phyloP scores from a whole-genome alignment of 1,140 invertebrate species.

The Tetramorium simillimum region DNA sequence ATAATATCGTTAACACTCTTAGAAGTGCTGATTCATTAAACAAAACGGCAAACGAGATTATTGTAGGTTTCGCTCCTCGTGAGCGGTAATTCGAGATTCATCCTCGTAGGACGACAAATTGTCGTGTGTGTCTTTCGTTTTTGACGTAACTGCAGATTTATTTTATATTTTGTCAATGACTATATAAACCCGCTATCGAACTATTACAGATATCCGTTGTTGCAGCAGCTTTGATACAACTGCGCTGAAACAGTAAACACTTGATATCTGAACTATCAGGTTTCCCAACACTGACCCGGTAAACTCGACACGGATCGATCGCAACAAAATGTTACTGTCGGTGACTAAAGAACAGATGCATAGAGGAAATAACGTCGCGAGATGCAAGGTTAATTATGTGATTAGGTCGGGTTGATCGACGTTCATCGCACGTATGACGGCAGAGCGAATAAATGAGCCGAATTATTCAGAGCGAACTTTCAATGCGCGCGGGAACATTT shows the following conservation, averaged over 20 bases:
- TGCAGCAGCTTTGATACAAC: background rate
- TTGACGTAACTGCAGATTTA: background rate
- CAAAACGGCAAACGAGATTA: background rate
- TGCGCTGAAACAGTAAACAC: slow-evolving; percentile 17
- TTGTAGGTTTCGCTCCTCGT: background rate
- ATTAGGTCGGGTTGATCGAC: slow-evolving; percentile 32
- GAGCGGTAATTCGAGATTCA: background rate
- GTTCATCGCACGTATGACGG: background rate
- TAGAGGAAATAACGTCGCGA: slow-evolving; percentile 62
- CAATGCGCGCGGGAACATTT: slow-evolving; percentile 68
- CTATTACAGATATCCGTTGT: background rate
- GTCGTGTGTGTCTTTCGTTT: background rate
- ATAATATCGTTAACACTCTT: background rate
- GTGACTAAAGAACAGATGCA: background rate
- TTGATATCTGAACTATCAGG: slow-evolving; percentile 19
- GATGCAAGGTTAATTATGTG: slow-evolving; percentile 70
- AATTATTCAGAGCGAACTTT: slow-evolving; percentile 75
- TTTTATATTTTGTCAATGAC: slow-evolving; percentile 1
- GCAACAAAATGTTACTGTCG: background rate
- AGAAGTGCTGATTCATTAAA: background rate
- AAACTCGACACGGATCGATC: slow-evolving; percentile 41
- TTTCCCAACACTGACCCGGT: background rate
- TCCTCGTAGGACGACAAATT: background rate
- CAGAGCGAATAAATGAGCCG: slow-evolving; percentile 54
- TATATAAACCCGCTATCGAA: background rate